These are phyloP conservation scores for Chironomus riparius DNA, from an alignment of 2,888 invertebrate species.

Conservation along the genomic window DNA sequence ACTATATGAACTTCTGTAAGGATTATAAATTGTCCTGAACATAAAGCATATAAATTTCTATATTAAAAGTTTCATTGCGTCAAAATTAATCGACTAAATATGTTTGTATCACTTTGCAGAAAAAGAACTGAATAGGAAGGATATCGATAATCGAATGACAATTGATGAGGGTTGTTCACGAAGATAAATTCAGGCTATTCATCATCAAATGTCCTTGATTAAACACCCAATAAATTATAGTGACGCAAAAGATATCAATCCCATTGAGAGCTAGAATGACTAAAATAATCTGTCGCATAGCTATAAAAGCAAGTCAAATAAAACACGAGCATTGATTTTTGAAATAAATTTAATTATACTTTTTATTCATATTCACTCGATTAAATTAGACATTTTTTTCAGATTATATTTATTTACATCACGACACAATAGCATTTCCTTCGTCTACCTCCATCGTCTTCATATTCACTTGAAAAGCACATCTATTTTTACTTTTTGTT, in stretches of 20 bases:
- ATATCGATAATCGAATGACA: no score
- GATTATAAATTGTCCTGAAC: background rate
- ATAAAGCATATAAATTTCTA: background rate
- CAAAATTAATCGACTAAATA: no score
- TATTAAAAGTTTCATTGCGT: background rate
- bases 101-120: no score
- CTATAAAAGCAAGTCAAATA: background rate
- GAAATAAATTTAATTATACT: conserved; percentile 6
- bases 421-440: background rate
- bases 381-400: conserved; percentile 9
- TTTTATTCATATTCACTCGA: background rate
- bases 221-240: no score
- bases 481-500: background rate
- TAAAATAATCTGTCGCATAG: background rate
- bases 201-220: no score
- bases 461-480: background rate
- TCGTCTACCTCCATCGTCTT: background rate
- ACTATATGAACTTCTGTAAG: conserved; percentile 2
- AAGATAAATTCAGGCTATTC: no score
- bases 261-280: background rate
- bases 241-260: no score
- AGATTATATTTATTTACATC: background rate
- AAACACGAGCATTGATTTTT: background rate
- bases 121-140: no score
- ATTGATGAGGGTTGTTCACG: no score